Conservation (phyloP, 2,113 vertebrate species). For the Notarius lentiginosus region DNA sequence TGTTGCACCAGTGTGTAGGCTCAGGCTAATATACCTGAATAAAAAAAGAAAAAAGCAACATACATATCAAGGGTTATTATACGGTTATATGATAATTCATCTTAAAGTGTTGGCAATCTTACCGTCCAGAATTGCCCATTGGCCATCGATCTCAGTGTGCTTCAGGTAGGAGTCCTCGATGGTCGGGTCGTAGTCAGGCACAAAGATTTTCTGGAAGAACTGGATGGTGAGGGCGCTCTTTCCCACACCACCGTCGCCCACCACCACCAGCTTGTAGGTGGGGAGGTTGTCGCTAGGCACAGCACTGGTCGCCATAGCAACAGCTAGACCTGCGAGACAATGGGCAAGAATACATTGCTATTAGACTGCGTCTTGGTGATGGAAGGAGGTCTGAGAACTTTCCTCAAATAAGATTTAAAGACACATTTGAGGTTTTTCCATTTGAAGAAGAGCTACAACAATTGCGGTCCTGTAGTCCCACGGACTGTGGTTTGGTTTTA, state of each 20-base stretch:
- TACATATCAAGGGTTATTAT: not conserved
- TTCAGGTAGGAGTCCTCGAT: constrained; percentile 99
- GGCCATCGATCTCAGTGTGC: constrained; percentile 96
- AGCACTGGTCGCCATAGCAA: constrained; percentile 91
- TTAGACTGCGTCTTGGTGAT: not conserved
- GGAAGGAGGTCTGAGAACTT: not conserved
- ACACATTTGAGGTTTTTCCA: not conserved
- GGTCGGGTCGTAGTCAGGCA: constrained; percentile 97
- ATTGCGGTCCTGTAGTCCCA: constrained; percentile 49
- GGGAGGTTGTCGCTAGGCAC: constrained; percentile 97
- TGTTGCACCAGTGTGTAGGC: not conserved
- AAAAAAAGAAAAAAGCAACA: not conserved
- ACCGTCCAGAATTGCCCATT: constrained; percentile 98
- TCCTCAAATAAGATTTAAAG: not conserved
- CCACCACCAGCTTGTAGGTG: constrained; percentile 97
- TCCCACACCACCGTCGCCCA: constrained; percentile 95
- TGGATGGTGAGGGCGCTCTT: constrained; percentile 99
- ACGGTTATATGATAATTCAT: not conserved
- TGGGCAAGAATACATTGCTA: constrained; percentile 27
- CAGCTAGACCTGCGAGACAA: constrained; percentile 72
- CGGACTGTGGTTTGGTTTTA: constrained; percentile 52
- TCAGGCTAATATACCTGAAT: not conserved
- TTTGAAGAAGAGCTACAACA: constrained; percentile 8
- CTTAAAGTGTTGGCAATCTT: constrained; percentile 54
- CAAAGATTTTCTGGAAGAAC: constrained; percentile 99